These are phyloP conservation scores for Myotis davidii DNA, from an alignment of 2,113 vertebrate species.

Conservation along the genomic window DNA sequence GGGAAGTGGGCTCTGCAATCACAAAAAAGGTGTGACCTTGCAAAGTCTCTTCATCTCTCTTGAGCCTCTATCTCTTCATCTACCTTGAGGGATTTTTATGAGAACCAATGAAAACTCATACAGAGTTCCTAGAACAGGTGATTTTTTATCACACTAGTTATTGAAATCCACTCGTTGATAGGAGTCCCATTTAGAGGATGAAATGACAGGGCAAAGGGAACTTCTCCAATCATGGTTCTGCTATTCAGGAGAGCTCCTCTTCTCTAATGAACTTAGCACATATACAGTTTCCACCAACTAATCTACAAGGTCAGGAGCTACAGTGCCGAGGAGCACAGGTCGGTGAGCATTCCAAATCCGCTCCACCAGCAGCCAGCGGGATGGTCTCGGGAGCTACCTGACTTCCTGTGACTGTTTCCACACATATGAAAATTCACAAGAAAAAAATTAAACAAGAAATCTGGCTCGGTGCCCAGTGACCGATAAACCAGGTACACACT, in stretches of 20 bases:
- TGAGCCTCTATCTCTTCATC: not conserved
- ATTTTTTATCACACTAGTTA: not conserved
- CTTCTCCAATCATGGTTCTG: not conserved
- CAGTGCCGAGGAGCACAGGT: not conserved
- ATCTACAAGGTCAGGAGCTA: too few relatives aligned
- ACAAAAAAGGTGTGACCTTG: not conserved
- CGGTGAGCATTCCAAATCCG: not conserved
- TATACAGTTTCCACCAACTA: not conserved
- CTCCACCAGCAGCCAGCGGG: fast-evolving
- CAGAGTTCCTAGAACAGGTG: not conserved
- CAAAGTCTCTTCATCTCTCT: not conserved
- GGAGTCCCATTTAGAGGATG: not conserved
- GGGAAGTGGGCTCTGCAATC: not conserved
- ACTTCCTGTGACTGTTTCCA: not conserved
- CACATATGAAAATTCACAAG: not conserved
- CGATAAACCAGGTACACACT: not conserved
- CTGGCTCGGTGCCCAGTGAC: not conserved
- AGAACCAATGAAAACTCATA: not conserved
- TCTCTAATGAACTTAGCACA: not conserved
- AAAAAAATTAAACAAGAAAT: not conserved
- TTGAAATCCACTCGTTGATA: not conserved
- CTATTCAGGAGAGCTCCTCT: not conserved
- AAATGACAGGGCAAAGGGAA: not conserved
- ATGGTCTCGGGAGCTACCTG: not conserved
- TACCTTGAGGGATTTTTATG: not conserved